Evolutionary conservation across 2,113 vertebrate species (phyloP).

Genomic region (Acanthochromis polyacanthus): DNA sequence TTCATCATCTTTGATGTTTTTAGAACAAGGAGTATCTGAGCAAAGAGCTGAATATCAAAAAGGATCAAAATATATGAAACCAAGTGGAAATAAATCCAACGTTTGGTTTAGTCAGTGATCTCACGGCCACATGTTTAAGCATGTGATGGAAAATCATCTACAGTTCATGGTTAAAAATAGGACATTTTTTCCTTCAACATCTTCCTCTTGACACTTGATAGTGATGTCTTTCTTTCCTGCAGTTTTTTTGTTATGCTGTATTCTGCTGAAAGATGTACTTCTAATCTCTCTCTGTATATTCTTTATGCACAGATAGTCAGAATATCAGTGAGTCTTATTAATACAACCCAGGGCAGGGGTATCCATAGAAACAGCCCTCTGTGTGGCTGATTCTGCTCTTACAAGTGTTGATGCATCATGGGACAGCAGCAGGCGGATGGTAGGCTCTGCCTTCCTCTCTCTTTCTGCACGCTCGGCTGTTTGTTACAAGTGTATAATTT

Average conservation of each 20-base stretch:
- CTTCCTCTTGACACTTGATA: constrained; percentile 23
- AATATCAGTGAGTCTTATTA: constrained; percentile 54
- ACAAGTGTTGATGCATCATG: constrained; percentile 61
- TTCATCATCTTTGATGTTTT: background rate
- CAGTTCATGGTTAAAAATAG: constrained; percentile 16
- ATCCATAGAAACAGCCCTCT: constrained; percentile 80
- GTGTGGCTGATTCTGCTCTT: constrained; percentile 55
- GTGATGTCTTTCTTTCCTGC: background rate
- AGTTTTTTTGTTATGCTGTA: constrained; percentile 7
- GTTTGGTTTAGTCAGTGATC: constrained; percentile 13
- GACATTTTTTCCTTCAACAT: background rate
- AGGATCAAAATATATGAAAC: constrained; percentile 41
- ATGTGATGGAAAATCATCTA: background rate
- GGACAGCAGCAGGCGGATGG: constrained; percentile 51
- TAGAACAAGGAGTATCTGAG: background rate
- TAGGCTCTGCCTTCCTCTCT: constrained; percentile 45
- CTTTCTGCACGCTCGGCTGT: constrained; percentile 28
- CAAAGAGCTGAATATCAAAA: constrained; percentile 19
- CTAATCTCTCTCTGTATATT: constrained; percentile 33
- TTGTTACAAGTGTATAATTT: constrained; percentile 41
- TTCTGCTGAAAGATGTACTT: constrained; percentile 25
- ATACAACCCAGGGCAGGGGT: constrained; percentile 68
- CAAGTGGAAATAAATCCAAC: constrained; percentile 23
- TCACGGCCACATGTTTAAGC: constrained; percentile 12
- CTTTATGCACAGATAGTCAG: constrained; percentile 36